phyloP scores from a whole-genome alignment of 2,888 invertebrate species.

The Chelonus formosanus region DNA sequence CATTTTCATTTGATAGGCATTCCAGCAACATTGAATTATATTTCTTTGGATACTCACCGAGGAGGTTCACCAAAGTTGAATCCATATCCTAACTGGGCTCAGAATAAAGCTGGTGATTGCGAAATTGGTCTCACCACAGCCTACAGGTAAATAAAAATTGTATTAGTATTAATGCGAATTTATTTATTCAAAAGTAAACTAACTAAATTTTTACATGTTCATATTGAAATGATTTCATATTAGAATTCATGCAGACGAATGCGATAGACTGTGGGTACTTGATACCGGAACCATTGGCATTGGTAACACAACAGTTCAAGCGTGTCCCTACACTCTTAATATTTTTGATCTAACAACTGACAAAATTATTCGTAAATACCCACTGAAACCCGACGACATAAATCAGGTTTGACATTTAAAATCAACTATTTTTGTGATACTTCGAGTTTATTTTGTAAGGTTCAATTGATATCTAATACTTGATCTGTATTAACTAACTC shows the following conservation, averaged over 20 bases:
- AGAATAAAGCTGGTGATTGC: slow-evolving; percentile 80
- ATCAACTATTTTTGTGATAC: neutral
- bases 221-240: neutral
- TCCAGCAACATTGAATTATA: slow-evolving; percentile 83
- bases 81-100: slow-evolving; percentile 81
- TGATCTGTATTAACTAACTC: too few species aligned
- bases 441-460: too few species aligned
- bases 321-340: slow-evolving; percentile 82
- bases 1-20: slow-evolving; percentile 69
- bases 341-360: slow-evolving; percentile 81
- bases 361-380: slow-evolving; percentile 74
- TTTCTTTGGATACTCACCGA: slow-evolving; percentile 73
- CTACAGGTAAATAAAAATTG: slow-evolving; percentile 66
- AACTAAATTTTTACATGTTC: too few species aligned
- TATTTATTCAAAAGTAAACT: too few species aligned
- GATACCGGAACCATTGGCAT: slow-evolving; percentile 87
- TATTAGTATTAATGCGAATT: neutral
- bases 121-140: slow-evolving; percentile 79
- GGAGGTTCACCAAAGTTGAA: slow-evolving; percentile 78
- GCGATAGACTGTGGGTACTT: slow-evolving; percentile 83
- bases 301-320: slow-evolving; percentile 77
- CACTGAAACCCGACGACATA: slow-evolving; percentile 76
- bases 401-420: slow-evolving; percentile 65
- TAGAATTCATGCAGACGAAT: slow-evolving; percentile 80
- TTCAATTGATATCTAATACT: too few species aligned